Base-by-base conservation (phyloP, 2,888 invertebrate species). In the Euphydryas editha region DNA sequence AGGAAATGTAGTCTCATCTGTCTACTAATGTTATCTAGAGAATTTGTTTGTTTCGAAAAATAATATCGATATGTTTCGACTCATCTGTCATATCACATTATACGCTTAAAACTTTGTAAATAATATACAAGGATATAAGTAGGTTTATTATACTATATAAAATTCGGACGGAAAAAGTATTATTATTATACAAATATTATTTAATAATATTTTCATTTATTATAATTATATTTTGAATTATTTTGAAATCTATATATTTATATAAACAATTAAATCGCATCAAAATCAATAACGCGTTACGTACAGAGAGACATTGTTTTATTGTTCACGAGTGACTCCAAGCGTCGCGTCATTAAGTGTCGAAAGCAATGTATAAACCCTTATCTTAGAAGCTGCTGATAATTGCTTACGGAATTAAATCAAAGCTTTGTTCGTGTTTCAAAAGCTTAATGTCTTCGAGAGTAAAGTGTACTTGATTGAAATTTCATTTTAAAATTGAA, bases 321-420 rank as follows among this genome's bases (percentile, higher is more conserved):
- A 5, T 54, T 15, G 30, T 30, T 17, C 11, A 30, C 36, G 17
- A 7, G 3, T 54, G 17, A 54, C 13, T 30, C n/a, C 36, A 20
- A 47, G 18, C 42, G 18, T 47, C 46, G n/a, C 20, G n/a, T 18
- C 30, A 30, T 47, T 11, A 17, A 36, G 36, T 36, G 54, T 36
- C 54, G 54, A 54, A 15, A 30, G 54, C 36, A 30, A 36, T 54
- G 36, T 36, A 54, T 54, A 30, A 18, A 17, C 30, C 30, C 8
- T 54, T 54, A 54, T 54, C 54, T 36, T 11, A 54, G 6, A 21
- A 30, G 30, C 54, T n/a, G 2, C 11, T 11, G 6, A 36, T 54
- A 54, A 54, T 36, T 17, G 17, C 54, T 17, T 3, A 17, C 36
- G 11, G 54, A 36, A 36, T 15, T 54, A 30, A 54, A 54, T 17